Conservation (phyloP, 2,113 vertebrate genomes). For the Anser brachyrhynchus region DNA sequence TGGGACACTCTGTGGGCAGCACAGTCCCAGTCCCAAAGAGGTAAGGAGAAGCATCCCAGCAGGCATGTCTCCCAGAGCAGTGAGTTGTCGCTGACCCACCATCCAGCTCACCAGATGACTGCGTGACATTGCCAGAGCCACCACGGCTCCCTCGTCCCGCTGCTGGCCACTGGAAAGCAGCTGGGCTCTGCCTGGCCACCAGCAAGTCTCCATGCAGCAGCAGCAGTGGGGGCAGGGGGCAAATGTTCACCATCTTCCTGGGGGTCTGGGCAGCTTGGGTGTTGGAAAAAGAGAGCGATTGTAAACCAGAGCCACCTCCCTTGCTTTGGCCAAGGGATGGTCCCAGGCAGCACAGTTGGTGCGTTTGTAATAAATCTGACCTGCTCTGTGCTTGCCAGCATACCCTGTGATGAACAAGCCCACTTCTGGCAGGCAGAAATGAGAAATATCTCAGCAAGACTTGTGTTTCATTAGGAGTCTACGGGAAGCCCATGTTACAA, state of each 20-base stretch:
- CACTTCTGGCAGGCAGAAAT: background rate
- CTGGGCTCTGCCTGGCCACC: background rate
- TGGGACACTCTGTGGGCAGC: background rate
- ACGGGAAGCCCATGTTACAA: rapidly evolving
- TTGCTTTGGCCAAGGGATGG: background rate
- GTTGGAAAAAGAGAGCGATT: background rate
- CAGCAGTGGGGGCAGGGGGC: background rate
- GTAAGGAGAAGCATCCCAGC: background rate
- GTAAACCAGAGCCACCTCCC: background rate
- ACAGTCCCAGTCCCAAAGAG: background rate
- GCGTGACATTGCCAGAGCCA: rapidly evolving
- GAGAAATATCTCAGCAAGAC: background rate
- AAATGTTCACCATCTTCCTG: background rate
- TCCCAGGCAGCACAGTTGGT: background rate
- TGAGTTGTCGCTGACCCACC: background rate
- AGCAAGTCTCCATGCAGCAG: rapidly evolving
- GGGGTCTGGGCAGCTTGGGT: background rate
- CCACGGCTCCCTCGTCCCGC: background rate
- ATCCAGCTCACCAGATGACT: background rate
- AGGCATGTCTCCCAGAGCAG: background rate
- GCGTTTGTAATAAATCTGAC: background rate
- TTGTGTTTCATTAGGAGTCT: background rate
- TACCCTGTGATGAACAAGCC: background rate
- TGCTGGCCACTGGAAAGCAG: background rate
- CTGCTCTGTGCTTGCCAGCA: background rate